Conservation (phyloP, 2,113 vertebrate genomes). For the Melanostigma gelatinosum region DNA sequence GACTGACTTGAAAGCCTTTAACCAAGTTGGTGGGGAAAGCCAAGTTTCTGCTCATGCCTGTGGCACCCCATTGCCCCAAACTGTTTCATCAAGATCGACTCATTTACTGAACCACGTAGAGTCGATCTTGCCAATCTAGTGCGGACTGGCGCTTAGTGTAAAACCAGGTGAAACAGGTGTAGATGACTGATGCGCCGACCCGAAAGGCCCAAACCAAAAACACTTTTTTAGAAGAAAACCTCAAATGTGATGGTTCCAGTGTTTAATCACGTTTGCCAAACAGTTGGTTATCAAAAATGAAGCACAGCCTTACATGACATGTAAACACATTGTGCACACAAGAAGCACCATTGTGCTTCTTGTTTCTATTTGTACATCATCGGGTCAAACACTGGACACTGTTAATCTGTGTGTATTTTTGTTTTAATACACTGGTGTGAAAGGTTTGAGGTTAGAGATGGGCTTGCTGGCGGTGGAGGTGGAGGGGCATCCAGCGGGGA, state of each 20-base stretch:
- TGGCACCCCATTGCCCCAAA: not conserved
- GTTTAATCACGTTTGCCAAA: not conserved
- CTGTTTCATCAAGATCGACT: not conserved
- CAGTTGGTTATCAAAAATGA: not conserved
- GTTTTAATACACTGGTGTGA: constrained; percentile 30
- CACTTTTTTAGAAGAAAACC: not conserved
- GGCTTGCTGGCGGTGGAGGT: constrained; percentile 42
- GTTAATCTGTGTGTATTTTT: constrained; percentile 11
- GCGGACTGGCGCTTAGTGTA: not conserved
- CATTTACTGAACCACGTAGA: not conserved
- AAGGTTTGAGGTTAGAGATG: constrained; percentile 65
- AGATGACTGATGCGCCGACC: not conserved
- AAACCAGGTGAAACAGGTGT: not conserved
- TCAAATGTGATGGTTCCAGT: not conserved
- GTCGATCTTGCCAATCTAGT: not conserved
- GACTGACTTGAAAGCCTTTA: not conserved
- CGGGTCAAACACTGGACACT: not conserved
- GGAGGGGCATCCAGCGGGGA: constrained; percentile 47
- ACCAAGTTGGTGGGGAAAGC: not conserved
- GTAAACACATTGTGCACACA: too few species aligned
- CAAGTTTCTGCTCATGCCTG: not conserved
- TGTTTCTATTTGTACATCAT: not conserved
- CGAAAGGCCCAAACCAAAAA: not conserved
- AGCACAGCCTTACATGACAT: not conserved
- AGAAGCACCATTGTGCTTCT: not conserved